These are phyloP conservation scores for Tinea trinotella DNA, from an alignment of 2,888 invertebrate species.

Conservation along the genomic window DNA sequence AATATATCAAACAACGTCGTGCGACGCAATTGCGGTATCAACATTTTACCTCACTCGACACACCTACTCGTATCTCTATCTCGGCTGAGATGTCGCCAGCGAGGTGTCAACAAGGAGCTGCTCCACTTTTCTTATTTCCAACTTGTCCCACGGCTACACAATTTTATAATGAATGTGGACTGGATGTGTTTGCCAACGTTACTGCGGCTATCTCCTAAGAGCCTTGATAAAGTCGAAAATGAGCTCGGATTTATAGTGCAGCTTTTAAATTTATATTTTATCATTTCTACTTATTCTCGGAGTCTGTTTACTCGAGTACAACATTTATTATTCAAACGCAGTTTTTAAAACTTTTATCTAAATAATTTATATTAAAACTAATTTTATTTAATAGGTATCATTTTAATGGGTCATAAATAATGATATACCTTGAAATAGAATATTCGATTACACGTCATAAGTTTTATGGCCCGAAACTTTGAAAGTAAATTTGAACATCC, in stretches of 20 bases:
- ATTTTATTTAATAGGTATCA: too few species aligned
- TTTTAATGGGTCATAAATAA: too few species aligned
- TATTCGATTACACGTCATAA: conserved; percentile 72
- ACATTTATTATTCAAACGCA: background rate
- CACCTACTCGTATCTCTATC: conserved; percentile 6
- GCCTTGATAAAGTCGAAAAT: conserved; percentile 17
- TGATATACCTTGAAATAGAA: conserved; percentile 36
- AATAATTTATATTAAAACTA: too few species aligned
- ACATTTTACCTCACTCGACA: conserved; percentile 15
- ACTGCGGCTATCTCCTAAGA: conserved; percentile 1
- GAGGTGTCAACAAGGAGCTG: conserved; percentile 16
- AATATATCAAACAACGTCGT: background rate
- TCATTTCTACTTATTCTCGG: conserved; percentile 3
- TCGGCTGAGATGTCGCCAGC: conserved; percentile 13
- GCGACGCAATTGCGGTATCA: conserved; percentile 16
- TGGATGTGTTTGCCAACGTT: conserved; percentile 19
- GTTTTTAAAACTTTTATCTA: too few species aligned
- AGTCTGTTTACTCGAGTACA: background rate
- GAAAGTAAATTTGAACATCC: conserved; percentile 70
- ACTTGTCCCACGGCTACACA: conserved; percentile 14
- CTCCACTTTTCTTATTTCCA: conserved; percentile 18
- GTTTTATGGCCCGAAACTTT: conserved; percentile 69
- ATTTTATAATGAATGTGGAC: conserved; percentile 20
- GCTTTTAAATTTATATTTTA: conserved; percentile 12
- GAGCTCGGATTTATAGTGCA: conserved; percentile 12